A percentile compares a stretch with the other conserved stretches of the same genome.
Conservation (phyloP, 2,113 vertebrate species). For the Sinocyclocheilus anshuiensis region DNA sequence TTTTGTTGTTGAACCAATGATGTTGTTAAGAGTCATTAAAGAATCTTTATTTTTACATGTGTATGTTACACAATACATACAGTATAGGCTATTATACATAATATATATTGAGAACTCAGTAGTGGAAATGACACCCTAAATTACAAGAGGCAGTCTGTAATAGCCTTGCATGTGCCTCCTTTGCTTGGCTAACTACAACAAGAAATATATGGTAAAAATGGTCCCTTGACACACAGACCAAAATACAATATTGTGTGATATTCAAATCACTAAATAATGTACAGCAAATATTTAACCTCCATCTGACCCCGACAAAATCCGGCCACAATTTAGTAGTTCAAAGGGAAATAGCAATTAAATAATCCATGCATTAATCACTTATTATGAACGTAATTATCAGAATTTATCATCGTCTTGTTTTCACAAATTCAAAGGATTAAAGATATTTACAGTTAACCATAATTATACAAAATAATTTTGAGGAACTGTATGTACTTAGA, state of each 20-base stretch:
- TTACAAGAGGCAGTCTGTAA: background rate
- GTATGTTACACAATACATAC: background rate
- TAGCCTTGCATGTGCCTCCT: background rate
- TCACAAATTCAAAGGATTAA: background rate
- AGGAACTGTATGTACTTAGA: slow-evolving; percentile 6
- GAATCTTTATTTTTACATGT: background rate
- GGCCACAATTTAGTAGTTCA: background rate
- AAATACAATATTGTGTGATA: background rate
- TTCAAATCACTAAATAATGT: background rate
- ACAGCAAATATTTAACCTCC: slow-evolving; percentile 8
- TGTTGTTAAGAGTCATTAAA: background rate
- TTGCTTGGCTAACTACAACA: background rate
- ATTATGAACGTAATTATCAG: background rate
- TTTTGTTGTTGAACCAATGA: background rate
- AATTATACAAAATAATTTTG: slow-evolving; percentile 10
- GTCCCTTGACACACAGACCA: background rate
- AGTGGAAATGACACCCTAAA: background rate
- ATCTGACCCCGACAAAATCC: background rate
- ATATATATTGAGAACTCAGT: background rate
- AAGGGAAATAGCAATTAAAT: background rate
- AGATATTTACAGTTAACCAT: background rate
- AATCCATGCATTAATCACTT: background rate
- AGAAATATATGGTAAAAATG: background rate
- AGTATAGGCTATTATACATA: background rate
- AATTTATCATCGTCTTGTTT: background rate